Evolutionary conservation across 2,113 vertebrate genomes (phyloP).

Genomic region (Lepidothrix coronata): DNA sequence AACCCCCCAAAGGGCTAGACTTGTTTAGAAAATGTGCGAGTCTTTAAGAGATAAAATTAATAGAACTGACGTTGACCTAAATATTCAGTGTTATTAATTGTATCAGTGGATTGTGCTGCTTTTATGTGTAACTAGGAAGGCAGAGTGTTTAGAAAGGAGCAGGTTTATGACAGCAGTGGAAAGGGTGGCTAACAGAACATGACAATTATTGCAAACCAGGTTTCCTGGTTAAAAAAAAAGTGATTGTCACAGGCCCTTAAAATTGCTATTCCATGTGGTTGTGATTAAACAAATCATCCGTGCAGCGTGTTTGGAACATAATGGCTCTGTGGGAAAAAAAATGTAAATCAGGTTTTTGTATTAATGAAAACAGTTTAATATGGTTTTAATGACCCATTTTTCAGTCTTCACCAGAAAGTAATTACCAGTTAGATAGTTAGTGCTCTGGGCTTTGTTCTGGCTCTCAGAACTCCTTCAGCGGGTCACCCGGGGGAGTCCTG

Average conservation of each 20-base stretch:
- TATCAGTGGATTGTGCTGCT: conserved; percentile 50
- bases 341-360: conserved; percentile 71
- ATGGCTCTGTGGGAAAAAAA: conserved; percentile 70
- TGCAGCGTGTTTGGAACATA: conserved; percentile 30
- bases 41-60: conserved; percentile 72
- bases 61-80: conserved; percentile 68
- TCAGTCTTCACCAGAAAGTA: conserved; percentile 73
- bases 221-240: conserved; percentile 55
- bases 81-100: conserved; percentile 65
- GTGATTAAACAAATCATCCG: conserved; percentile 67
- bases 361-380: conserved; percentile 72
- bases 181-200: conserved; percentile 34
- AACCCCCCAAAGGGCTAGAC: conserved; percentile 68
- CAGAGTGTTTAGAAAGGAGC: not conserved
- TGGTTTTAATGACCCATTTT: conserved; percentile 73
- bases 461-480: conserved; percentile 27
- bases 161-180: conserved; percentile 19
- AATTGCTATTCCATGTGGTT: conserved; percentile 63
- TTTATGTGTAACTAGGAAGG: conserved; percentile 23
- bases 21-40: conserved; percentile 69
- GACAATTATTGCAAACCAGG: conserved; percentile 45
- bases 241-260: conserved; percentile 53
- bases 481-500: not conserved
- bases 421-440: conserved; percentile 72
- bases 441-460: conserved; percentile 66